A percentile compares a stretch with the other conserved stretches of the same genome.
Evolutionary conservation across 92 coral and sea anemone genomes (phyloP).

Genomic region (Porites rus): DNA sequence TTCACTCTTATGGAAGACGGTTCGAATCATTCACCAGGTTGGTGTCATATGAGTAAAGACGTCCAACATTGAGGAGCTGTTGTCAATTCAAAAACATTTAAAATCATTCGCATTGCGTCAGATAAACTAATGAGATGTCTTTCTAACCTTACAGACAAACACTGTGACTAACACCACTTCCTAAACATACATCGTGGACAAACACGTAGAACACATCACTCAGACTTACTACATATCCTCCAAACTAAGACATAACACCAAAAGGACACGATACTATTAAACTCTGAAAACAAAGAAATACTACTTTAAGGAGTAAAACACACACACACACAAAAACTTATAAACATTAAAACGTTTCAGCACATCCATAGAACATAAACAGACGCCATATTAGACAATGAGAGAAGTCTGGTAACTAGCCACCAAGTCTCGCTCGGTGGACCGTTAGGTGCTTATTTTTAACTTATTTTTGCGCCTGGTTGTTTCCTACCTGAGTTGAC

Average conservation of each 20-base stretch:
- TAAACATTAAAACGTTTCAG: not conserved
- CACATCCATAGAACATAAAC: not conserved
- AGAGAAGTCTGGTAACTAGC: slow-evolving; percentile 42
- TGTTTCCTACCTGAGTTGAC: not conserved
- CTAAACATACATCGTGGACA: not conserved
- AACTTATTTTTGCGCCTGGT: slow-evolving; percentile 27
- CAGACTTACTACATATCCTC: not conserved
- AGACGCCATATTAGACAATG: slow-evolving; percentile 64
- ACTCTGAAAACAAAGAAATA: no score
- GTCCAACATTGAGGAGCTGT: slow-evolving; percentile 58
- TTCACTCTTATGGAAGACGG: slow-evolving; percentile 29
- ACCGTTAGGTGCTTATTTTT: no score
- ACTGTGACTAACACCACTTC: no score
- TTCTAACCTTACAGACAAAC: not conserved
- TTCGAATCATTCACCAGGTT: slow-evolving; percentile 70
- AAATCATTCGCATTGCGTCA: slow-evolving; percentile 64
- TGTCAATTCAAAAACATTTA: not conserved
- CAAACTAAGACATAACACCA: not conserved
- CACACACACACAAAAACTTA: not conserved
- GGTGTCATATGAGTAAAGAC: slow-evolving; percentile 93
- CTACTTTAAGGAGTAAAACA: no score
- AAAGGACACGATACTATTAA: no score
- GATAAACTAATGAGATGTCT: slow-evolving; percentile 61
- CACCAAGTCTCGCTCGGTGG: not conserved
- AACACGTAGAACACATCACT: no score